A percentile compares a stretch with the other conserved stretches of the same genome.
phyloP scores from a whole-genome alignment of 2,113 vertebrate genomes.

The Heptranchias perlo region DNA sequence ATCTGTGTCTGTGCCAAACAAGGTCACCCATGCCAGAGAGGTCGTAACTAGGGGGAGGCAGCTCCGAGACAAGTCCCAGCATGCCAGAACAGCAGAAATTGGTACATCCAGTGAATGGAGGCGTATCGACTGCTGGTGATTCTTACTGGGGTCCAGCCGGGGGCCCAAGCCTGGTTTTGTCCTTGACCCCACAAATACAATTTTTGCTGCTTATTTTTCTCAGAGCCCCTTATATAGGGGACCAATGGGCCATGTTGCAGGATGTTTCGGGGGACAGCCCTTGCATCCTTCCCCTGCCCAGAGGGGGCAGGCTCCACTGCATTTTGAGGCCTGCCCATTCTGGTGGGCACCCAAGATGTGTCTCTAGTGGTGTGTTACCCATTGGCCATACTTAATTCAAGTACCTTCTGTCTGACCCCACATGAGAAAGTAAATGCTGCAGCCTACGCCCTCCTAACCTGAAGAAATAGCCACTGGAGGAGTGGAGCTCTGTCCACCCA shows the following conservation, averaged over 20 bases:
- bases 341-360: not conserved
- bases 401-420: not conserved
- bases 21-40: not conserved
- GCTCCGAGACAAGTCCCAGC: not conserved
- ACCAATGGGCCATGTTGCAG: not conserved
- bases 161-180: not conserved
- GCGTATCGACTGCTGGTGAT: not conserved
- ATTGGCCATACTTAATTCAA: not conserved
- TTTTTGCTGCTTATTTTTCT: not conserved
- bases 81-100: not conserved
- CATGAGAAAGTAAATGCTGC: not conserved
- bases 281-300: not conserved
- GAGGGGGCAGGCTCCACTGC: not conserved
- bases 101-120: not conserved
- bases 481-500: not conserved
- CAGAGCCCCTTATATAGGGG: not conserved
- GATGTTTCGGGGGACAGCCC: not conserved
- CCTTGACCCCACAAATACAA: not conserved
- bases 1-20: not conserved
- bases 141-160: not conserved
- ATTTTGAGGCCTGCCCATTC: not conserved
- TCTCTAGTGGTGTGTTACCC: not conserved
- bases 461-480: not conserved
- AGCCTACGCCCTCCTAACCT: not conserved
- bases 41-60: not conserved